A percentile compares a stretch with the other conserved stretches of the same genome.
phyloP scores from a whole-genome alignment of 2,888 invertebrate species.

The Noctua fimbriata region DNA sequence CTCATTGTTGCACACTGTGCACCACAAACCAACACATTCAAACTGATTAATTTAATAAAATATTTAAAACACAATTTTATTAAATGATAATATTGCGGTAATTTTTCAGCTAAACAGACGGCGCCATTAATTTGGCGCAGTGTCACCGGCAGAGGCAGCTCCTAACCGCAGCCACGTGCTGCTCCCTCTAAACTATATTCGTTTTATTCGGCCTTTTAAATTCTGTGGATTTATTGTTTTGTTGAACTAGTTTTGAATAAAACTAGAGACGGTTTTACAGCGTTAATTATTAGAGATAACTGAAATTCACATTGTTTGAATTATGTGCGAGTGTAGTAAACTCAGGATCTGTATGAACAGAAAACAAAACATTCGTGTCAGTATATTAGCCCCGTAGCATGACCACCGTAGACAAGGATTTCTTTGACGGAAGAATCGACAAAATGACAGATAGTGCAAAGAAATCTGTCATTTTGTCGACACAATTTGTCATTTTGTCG shows the following conservation, averaged over 20 bases:
- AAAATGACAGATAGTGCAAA: too few species aligned
- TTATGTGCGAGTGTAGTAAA: neutral
- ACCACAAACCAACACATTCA: neutral
- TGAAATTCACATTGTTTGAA: neutral
- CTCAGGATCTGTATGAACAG: neutral
- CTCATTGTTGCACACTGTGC: neutral
- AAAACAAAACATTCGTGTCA: neutral
- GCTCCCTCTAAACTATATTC: conserved; percentile 53
- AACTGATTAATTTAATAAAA: conserved; percentile 33
- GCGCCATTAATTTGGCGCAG: conserved; percentile 61
- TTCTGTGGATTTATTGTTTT: conserved; percentile 38
- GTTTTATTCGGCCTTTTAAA: conserved; percentile 42
- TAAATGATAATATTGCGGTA: conserved; percentile 44
- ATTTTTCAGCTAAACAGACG: conserved; percentile 62
- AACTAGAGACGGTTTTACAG: neutral
- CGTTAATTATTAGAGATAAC: neutral
- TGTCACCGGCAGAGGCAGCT: conserved; percentile 55
- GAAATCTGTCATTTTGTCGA: too few species aligned
- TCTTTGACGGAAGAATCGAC: too few species aligned
- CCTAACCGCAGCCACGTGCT: conserved; percentile 63
- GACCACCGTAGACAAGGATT: too few species aligned
- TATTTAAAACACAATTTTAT: conserved; percentile 41
- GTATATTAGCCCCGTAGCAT: too few species aligned
- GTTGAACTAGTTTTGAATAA: conserved; percentile 35
- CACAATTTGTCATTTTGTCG: too few species aligned